These are phyloP conservation scores for Tragelaphus imberbis DNA, from an alignment of 2,113 vertebrate genomes.

Conservation along the genomic window DNA sequence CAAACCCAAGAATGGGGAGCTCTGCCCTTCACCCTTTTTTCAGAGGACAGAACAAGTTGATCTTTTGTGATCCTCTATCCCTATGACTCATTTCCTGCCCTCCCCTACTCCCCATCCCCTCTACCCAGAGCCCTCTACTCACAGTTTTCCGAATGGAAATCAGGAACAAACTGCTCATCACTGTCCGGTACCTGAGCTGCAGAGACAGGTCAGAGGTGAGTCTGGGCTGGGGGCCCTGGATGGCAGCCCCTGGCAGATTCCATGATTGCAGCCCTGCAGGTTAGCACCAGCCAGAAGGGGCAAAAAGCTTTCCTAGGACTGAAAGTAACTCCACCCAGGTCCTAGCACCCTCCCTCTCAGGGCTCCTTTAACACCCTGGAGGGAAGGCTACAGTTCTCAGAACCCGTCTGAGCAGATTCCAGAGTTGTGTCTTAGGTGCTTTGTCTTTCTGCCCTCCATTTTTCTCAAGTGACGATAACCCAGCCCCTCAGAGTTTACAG, in stretches of 20 bases:
- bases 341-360: neutral
- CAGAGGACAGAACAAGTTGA: neutral
- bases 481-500: neutral
- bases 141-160: conserved; percentile 97
- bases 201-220: conserved; percentile 60
- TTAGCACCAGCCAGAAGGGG: neutral
- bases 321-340: neutral
- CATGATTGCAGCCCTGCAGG: neutral
- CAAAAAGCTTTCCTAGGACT: neutral
- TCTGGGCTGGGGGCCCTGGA: neutral
- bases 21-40: neutral
- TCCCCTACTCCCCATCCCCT: neutral
- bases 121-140: conserved; percentile 77
- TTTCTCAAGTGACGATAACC: neutral
- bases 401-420: conserved; percentile 59
- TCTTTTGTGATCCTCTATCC: neutral
- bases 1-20: neutral
- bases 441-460: conserved; percentile 21
- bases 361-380: neutral
- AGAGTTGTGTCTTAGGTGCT: conserved; percentile 24
- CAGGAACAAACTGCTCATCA: conserved; percentile 97
- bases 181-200: conserved; percentile 99
- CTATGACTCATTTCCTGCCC: neutral
- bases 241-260: neutral
- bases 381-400: neutral